Evolutionary conservation across 2,797 vertebrate genomes (phyloP).

Genomic region (Etheostoma perlongum): DNA sequence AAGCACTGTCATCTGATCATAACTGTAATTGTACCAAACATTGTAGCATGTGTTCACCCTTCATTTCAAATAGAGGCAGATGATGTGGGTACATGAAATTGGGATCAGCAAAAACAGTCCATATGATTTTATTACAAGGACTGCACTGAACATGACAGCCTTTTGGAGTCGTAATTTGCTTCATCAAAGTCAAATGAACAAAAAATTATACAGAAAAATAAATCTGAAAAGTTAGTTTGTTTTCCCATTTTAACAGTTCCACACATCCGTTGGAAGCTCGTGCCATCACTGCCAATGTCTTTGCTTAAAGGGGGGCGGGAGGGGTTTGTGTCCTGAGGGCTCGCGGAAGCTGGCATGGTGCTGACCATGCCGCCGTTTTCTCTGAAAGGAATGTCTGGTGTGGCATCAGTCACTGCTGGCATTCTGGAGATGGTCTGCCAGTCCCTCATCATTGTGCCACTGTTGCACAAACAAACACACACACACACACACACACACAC

Average conservation of each 20-base stretch:
- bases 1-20: not conserved
- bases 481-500: conserved; percentile 39
- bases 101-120: not conserved
- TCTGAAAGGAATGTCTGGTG: conserved; percentile 82
- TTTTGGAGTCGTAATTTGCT: not conserved
- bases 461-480: conserved; percentile 43
- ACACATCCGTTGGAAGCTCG: conserved; percentile 51
- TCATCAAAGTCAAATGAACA: conserved; percentile 37
- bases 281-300: conserved; percentile 63
- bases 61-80: not conserved
- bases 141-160: not conserved
- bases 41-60: not conserved
- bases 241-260: conserved; percentile 48
- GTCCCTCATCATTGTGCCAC: conserved; percentile 74
- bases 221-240: conserved; percentile 67
- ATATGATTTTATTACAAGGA: not conserved
- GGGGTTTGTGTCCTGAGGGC: conserved; percentile 59
- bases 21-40: not conserved
- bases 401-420: conserved; percentile 86
- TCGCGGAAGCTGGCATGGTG: conserved; percentile 72
- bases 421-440: conserved; percentile 78
- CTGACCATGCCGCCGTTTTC: conserved; percentile 68
- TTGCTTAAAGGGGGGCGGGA: conserved; percentile 51
- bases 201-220: conserved; percentile 23
- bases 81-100: not conserved